These are phyloP conservation scores for Pomacea maculata DNA, from an alignment of 1,140 invertebrate genomes.

Conservation along the genomic window DNA sequence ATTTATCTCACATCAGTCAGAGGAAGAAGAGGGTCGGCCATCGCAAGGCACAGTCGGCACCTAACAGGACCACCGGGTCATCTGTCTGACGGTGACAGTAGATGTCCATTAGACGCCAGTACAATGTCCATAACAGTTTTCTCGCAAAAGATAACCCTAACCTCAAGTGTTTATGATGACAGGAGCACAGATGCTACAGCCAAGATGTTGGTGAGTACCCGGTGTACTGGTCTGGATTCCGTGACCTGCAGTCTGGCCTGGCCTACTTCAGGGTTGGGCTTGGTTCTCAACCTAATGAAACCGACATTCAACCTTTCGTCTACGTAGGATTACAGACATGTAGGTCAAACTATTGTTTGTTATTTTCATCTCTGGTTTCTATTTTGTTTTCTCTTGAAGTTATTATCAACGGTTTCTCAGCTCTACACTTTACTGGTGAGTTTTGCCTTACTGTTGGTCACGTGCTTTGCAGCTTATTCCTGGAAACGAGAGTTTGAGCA, in stretches of 20 bases:
- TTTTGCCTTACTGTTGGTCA: no score
- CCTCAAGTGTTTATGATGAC: no score
- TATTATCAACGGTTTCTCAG: not conserved
- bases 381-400: no score
- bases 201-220: constrained; percentile 13
- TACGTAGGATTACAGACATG: constrained; percentile 31
- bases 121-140: no score
- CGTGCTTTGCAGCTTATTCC: not conserved
- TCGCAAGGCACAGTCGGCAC: no score
- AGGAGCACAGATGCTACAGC: constrained; percentile 30
- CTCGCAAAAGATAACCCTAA: no score
- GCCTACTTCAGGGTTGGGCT: constrained; percentile 33
- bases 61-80: no score
- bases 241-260: constrained; percentile 37
- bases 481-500: constrained; percentile 23
- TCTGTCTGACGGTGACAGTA: no score
- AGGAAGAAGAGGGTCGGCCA: no score
- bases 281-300: constrained; percentile 14
- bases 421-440: not conserved
- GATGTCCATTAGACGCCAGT: no score
- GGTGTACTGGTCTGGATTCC: constrained; percentile 37
- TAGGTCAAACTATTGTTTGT: not conserved
- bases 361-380: no score
- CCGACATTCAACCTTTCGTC: constrained; percentile 18
- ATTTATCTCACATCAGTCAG: no score